Evolutionary conservation across 2,797 vertebrate species (phyloP).

Genomic region (Chelon labrosus): DNA sequence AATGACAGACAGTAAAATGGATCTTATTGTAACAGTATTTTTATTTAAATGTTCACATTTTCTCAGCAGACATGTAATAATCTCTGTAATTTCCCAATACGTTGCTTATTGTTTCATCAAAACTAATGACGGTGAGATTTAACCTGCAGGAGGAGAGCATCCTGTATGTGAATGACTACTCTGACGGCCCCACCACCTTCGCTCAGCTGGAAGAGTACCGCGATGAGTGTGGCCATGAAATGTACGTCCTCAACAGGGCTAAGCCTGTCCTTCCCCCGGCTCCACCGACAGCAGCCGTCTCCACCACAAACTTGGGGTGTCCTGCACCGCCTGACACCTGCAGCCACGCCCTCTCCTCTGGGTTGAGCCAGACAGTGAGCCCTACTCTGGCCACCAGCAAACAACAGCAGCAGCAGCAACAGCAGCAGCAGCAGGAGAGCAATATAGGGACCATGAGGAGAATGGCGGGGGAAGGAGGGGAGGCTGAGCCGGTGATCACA

Average conservation of each 20-base stretch:
- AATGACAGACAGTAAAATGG: no score
- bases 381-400: constrained; percentile 63
- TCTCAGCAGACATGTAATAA: constrained; percentile 6
- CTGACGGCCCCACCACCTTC: constrained; percentile 91
- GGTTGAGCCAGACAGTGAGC: constrained; percentile 56
- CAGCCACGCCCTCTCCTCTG: constrained; percentile 68
- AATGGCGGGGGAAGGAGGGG: constrained; percentile 85
- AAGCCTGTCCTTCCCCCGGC: constrained; percentile 83
- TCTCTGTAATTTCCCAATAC: neutral
- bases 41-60: no score
- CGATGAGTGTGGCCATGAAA: constrained; percentile 90
- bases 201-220: constrained; percentile 93
- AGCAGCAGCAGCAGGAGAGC: constrained; percentile 58
- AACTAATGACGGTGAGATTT: constrained; percentile 23
- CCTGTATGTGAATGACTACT: constrained; percentile 93
- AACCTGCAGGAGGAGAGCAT: constrained; percentile 85
- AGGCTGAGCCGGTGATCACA: constrained; percentile 80
- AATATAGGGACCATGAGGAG: constrained; percentile 75
- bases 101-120: neutral
- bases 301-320: constrained; percentile 72
- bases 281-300: constrained; percentile 61
- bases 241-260: constrained; percentile 92
- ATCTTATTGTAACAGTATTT: no score
- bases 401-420: constrained; percentile 64
- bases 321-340: constrained; percentile 65